phyloP scores from a whole-genome alignment of 2,888 invertebrate genomes.

The Sphaerophoria rueppellii region DNA sequence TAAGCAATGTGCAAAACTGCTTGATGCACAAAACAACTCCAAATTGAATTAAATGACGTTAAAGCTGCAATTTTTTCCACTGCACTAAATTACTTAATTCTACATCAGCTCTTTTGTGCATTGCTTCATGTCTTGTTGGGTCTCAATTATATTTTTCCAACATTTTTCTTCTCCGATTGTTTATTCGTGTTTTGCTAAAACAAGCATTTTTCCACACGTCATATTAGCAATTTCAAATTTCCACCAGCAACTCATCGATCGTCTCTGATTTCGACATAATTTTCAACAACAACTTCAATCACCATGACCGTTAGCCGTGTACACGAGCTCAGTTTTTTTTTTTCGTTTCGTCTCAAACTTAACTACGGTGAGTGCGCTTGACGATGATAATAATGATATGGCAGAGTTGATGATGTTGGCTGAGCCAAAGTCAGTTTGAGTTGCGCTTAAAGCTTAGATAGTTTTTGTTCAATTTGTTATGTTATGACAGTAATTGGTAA shows the following conservation, averaged over 20 bases:
- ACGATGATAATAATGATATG: background rate
- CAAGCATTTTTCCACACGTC: slow-evolving; percentile 56
- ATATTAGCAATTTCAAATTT: slow-evolving; percentile 63
- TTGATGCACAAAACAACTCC: background rate
- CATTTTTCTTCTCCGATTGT: background rate
- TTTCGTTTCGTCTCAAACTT: background rate
- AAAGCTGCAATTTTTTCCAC: slow-evolving; percentile 11
- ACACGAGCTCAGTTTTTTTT: slow-evolving; percentile 24
- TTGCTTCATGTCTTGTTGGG: background rate
- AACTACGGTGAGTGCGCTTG: background rate
- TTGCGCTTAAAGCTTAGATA: slow-evolving; percentile 17
- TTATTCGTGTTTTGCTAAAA: background rate
- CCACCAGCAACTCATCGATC: slow-evolving; percentile 10
- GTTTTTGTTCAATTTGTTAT: slow-evolving; percentile 53
- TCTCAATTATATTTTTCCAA: background rate
- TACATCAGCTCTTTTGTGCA: background rate
- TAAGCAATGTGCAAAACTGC: background rate
- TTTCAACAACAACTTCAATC: slow-evolving; percentile 54
- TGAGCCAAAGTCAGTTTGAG: slow-evolving; percentile 4
- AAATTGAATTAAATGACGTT: background rate
- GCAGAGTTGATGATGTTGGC: background rate
- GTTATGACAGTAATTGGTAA: slow-evolving; percentile 65
- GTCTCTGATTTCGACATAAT: slow-evolving; percentile 46
- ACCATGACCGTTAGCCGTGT: slow-evolving; percentile 63
- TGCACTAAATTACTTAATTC: background rate